A percentile compares a stretch with the other conserved stretches of the same genome.
Conservation (phyloP, 2,797 vertebrate genomes). For the Anguilla megastoma region DNA sequence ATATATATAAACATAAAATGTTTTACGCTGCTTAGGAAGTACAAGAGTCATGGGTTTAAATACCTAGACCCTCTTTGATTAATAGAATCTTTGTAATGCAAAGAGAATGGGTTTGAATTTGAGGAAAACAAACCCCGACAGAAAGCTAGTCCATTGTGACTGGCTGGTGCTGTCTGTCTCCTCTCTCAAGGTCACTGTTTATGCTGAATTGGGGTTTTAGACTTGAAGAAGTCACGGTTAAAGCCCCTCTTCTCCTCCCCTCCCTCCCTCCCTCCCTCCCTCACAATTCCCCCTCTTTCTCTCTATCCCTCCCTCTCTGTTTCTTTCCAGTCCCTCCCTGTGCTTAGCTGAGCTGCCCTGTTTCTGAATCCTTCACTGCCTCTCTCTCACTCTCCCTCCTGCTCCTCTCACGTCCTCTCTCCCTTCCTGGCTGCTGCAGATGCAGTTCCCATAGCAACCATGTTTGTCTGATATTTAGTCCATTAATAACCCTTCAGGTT, state of each 20-base stretch:
- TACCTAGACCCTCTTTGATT: not conserved
- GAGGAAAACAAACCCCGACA: not conserved
- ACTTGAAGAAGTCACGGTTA: constrained; percentile 53
- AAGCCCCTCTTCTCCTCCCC: constrained; percentile 40
- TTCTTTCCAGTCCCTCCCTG: constrained; percentile 36
- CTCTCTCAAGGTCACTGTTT: constrained; percentile 65
- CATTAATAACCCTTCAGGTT: constrained; percentile 70
- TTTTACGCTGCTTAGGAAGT: not conserved
- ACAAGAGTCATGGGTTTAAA: not conserved
- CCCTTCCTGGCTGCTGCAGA: constrained; percentile 66
- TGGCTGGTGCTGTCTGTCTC: constrained; percentile 48
- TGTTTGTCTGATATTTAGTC: constrained; percentile 70
- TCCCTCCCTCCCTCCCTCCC: constrained; percentile 42
- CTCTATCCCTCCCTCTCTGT: constrained; percentile 46
- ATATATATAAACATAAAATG: too few relatives aligned
- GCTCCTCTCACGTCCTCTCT: not conserved
- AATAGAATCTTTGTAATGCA: not conserved
- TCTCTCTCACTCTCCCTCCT: constrained; percentile 36
- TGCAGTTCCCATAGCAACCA: constrained; percentile 81
- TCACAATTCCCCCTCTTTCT: constrained; percentile 45
- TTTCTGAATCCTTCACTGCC: not conserved
- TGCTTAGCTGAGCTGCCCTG: constrained; percentile 14
- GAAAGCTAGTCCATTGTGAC: not conserved
- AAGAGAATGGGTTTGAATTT: not conserved
- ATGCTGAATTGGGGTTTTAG: constrained; percentile 70